Evolutionary conservation across 2,888 invertebrate species (phyloP), one percentile per base, ranked within the genome.

Genomic region (Megamerina dolium): DNA sequence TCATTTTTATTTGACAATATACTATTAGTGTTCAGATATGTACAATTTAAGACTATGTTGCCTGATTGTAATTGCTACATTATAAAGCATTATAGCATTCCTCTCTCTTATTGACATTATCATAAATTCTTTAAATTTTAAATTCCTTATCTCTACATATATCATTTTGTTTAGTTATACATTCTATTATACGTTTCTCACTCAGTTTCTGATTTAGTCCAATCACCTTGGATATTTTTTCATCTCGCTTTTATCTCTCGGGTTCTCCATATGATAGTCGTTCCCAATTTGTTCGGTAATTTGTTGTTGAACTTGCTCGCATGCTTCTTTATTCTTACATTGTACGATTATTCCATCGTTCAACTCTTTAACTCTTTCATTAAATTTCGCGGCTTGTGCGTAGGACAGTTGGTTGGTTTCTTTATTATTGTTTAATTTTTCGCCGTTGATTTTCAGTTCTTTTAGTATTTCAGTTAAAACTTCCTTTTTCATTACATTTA

Each of bases 161-260:
- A 31, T n/a, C n/a, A 31, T 13, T 31, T 31, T 31, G 31, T 31
- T 31, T 31, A 31, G n/a, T 31, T 31, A 31, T 31, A 14, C 31
- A 31, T 9, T 31, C 31, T 12, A 31, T 13, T 31, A 31, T 9
- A 14, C 31, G 31, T n/a, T n/a, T n/a, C n/a, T n/a, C n/a, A n/a
- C 31, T 31, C 31, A 12, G 31, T 2, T 14, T 12, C 10, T 3
- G 2, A 8, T 10, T 13, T 31, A 31, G 13, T 9, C 31, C 31
- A 2, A 3, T 31, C 2, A 13, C 31, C 13, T 31, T 31, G 2
- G 13, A 31, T 12, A 31, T 31, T 3, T 31, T 31, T 31, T 31
- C 16, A 31, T 13, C 16, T 31, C 31, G 31, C 31, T 31, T 31
- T 31, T 31, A 14, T 31, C 31, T 14, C 13, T 31, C 13, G 31